These are phyloP conservation scores for Drosophila erecta DNA, from an alignment of 1,140 invertebrate genomes.

Conservation along the genomic window DNA sequence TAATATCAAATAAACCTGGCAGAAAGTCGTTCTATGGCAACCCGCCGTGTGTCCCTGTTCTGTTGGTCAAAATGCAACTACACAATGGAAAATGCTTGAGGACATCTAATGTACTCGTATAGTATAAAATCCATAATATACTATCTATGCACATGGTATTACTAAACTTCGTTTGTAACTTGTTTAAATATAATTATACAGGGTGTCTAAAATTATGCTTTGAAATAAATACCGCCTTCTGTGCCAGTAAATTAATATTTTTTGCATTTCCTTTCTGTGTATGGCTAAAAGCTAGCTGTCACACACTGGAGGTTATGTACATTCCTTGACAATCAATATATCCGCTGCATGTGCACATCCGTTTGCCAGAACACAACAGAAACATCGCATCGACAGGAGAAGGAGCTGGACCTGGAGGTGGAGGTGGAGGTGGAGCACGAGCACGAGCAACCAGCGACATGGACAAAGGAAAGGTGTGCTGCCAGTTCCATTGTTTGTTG, in stretches of 20 bases:
- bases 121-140: too few species aligned
- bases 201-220: too few species aligned
- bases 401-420: background rate
- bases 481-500: conserved; percentile 51
- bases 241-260: too few species aligned
- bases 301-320: conserved; percentile 12
- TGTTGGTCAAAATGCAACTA: background rate
- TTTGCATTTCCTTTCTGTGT: background rate
- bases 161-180: too few species aligned
- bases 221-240: too few species aligned
- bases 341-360: conserved; percentile 77
- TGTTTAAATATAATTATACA: too few species aligned
- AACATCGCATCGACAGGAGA: conserved; percentile 15
- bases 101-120: background rate
- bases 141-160: too few species aligned
- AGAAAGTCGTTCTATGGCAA: conserved; percentile 6
- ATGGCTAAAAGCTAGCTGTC: conserved; percentile 12
- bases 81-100: background rate
- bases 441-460: background rate
- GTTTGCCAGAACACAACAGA: conserved; percentile 50
- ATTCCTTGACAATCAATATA: conserved; percentile 75
- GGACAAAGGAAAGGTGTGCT: conserved; percentile 64
- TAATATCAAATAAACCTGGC: conserved; percentile 37
- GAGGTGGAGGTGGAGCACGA: background rate
- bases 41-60: conserved; percentile 7